phyloP scores from a whole-genome alignment of 1,140 invertebrate genomes.

The Eubasilissa regina region DNA sequence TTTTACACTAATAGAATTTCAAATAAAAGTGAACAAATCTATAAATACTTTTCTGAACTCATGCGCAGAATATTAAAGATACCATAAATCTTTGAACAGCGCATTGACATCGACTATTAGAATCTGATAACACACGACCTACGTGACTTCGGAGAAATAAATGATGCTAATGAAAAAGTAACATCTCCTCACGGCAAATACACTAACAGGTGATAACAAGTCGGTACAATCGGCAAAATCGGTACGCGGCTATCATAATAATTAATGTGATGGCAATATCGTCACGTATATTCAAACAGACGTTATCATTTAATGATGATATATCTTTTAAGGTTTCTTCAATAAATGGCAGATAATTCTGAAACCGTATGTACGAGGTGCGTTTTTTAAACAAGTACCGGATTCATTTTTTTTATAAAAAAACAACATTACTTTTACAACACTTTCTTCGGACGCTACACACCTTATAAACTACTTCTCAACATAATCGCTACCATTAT shows the following conservation, averaged over 20 bases:
- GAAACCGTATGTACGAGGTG: neutral
- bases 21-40: no score
- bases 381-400: no score
- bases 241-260: neutral
- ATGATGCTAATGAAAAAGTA: conserved; percentile 23
- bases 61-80: no score
- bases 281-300: neutral
- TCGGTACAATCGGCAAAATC: conserved; percentile 5
- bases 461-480: no score
- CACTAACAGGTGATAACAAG: conserved; percentile 21
- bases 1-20: no score
- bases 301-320: neutral
- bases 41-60: no score
- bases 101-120: conserved; percentile 5
- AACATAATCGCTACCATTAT: no score
- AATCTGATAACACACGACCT: neutral
- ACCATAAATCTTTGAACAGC: neutral
- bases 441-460: no score
- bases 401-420: no score
- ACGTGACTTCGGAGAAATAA: conserved; percentile 10
- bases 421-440: no score
- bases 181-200: conserved; percentile 12
- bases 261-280: conserved; percentile 2
- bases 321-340: conserved; percentile 19
- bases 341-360: neutral